Evolutionary conservation across 2,797 vertebrate species (phyloP).

Genomic region (Pantherophis alleghaniensis): DNA sequence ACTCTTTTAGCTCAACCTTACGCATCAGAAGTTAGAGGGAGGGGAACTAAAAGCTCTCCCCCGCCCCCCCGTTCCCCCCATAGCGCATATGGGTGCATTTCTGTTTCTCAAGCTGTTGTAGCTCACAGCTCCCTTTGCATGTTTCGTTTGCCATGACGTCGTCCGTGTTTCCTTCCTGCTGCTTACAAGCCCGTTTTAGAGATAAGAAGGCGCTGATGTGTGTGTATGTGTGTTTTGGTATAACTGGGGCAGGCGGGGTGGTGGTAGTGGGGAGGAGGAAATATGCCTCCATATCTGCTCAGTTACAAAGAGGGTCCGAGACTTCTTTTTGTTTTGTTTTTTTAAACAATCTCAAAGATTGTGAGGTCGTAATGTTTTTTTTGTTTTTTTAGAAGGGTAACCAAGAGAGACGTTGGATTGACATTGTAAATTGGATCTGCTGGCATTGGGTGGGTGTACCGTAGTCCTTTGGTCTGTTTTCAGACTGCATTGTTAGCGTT

Average conservation of each 20-base stretch:
- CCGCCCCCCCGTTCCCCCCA: background rate
- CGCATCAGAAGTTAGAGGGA: background rate
- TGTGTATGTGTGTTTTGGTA: constrained; percentile 56
- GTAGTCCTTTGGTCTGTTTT: background rate
- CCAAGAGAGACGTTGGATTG: background rate
- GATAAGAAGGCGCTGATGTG: constrained; percentile 73
- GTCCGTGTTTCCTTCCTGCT: constrained; percentile 83
- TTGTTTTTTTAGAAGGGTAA: background rate
- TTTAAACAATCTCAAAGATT: constrained; percentile 38
- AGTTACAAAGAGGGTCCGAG: background rate
- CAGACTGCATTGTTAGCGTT: background rate
- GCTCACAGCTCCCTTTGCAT: constrained; percentile 73
- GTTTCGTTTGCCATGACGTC: constrained; percentile 81
- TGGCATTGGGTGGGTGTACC: background rate
- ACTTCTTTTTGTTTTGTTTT: background rate
- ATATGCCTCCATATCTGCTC: constrained; percentile 49
- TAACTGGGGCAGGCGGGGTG: background rate
- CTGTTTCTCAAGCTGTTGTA: constrained; percentile 64
- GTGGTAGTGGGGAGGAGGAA: constrained; percentile 23
- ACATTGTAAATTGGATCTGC: background rate
- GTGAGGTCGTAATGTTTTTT: background rate
- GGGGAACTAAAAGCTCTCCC: constrained; percentile 15
- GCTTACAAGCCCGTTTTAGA: constrained; percentile 68
- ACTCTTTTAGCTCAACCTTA: background rate
- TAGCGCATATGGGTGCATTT: constrained; percentile 56